These are phyloP conservation scores for Entomyzon cyanotis DNA, from an alignment of 2,113 vertebrate genomes.

Conservation along the genomic window DNA sequence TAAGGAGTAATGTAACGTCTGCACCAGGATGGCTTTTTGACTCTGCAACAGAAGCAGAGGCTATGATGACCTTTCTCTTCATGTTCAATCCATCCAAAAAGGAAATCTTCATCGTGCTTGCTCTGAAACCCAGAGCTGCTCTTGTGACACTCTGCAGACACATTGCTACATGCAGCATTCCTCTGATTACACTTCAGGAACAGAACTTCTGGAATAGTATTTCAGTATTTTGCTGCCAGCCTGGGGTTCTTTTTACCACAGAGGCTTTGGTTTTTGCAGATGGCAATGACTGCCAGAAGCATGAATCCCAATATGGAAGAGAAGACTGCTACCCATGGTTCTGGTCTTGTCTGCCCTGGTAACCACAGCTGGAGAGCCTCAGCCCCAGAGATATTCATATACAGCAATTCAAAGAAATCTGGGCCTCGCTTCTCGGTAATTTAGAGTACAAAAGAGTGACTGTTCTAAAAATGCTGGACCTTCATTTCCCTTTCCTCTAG, in stretches of 20 bases:
- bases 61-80: background rate
- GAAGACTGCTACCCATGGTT: background rate
- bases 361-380: background rate
- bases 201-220: background rate
- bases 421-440: background rate
- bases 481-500: slow-evolving; percentile 8
- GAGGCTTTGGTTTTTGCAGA: background rate
- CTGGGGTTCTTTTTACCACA: background rate
- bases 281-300: background rate
- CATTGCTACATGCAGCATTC: background rate
- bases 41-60: background rate
- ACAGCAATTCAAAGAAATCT: background rate
- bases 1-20: background rate
- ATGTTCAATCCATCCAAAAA: background rate
- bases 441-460: background rate
- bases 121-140: background rate
- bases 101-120: background rate
- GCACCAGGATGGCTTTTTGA: background rate
- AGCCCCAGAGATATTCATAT: background rate
- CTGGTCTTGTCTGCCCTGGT: background rate
- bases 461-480: background rate
- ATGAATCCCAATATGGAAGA: background rate
- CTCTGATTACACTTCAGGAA: background rate
- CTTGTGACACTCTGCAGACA: background rate
- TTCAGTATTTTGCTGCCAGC: background rate